Conservation (phyloP, 2,113 vertebrate species). For the Sylvietta virens region DNA sequence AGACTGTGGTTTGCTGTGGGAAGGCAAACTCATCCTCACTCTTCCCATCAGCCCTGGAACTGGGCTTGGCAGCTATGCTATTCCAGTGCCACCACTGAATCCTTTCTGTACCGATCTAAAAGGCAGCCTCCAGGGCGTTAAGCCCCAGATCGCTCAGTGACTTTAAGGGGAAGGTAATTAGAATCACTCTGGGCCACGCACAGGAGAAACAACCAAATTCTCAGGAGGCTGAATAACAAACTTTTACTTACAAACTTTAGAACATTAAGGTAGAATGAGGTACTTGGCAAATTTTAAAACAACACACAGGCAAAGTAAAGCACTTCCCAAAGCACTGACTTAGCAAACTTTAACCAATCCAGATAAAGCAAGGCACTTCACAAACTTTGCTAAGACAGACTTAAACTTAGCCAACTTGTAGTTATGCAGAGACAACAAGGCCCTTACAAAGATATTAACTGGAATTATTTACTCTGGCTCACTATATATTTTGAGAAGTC, state of each 20-base stretch:
- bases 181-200: not conserved
- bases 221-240: not conserved
- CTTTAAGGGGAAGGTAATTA: not conserved
- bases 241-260: not conserved
- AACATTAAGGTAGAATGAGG: not conserved
- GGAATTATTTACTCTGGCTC: not conserved
- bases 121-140: not conserved
- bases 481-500: not conserved
- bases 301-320: not conserved
- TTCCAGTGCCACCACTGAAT: not conserved
- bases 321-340: not conserved
- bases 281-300: not conserved
- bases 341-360: not conserved
- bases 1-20: not conserved
- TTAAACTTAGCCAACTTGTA: not conserved
- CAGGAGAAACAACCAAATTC: not conserved
- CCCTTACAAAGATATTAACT: not conserved
- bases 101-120: not conserved
- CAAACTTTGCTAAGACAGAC: not conserved
- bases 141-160: fast-evolving
- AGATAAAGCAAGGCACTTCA: not conserved
- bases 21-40: not conserved
- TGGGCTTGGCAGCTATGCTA: not conserved
- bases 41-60: not conserved
- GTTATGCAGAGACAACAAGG: not conserved